Evolutionary conservation across 2,888 invertebrate genomes (phyloP).

Genomic region (Sepiola atlantica): DNA sequence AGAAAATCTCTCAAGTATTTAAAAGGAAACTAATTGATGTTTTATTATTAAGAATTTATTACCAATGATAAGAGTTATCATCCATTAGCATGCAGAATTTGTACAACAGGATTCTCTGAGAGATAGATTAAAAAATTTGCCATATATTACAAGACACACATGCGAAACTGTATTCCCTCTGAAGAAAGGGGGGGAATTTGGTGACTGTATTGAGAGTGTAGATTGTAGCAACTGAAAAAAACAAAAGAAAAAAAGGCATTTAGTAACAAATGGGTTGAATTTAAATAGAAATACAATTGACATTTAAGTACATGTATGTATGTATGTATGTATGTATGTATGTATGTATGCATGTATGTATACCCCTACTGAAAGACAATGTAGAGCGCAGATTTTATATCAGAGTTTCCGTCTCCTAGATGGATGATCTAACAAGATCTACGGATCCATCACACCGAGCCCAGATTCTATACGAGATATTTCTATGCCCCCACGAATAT

Average conservation of each 20-base stretch:
- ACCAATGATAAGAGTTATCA: conserved; percentile 39
- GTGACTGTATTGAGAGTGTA: conserved; percentile 36
- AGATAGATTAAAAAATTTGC: conserved; percentile 43
- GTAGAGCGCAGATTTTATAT: too few species aligned
- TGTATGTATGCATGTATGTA: too few species aligned
- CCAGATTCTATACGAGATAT: too few species aligned
- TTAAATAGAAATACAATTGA: not conserved
- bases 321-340: too few species aligned
- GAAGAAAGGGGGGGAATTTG: not conserved
- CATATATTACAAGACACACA: conserved; percentile 46
- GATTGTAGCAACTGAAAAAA: not conserved
- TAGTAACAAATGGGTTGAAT: not conserved
- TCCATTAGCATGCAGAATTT: conserved; percentile 45
- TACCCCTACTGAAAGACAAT: too few species aligned
- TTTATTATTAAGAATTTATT: conserved; percentile 47
- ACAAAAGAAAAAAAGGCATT: not conserved
- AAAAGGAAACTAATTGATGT: conserved; percentile 33
- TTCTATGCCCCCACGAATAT: too few species aligned
- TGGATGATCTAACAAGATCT: too few species aligned
- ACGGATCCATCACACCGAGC: too few species aligned
- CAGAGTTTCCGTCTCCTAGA: too few species aligned
- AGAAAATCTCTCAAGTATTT: too few species aligned
- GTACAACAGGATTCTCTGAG: conserved; percentile 41
- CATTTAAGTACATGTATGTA: too few species aligned
- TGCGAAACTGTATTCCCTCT: conserved; percentile 36